Base-by-base conservation (phyloP, 2,113 vertebrate species). In the Montifringilla adamsi region DNA sequence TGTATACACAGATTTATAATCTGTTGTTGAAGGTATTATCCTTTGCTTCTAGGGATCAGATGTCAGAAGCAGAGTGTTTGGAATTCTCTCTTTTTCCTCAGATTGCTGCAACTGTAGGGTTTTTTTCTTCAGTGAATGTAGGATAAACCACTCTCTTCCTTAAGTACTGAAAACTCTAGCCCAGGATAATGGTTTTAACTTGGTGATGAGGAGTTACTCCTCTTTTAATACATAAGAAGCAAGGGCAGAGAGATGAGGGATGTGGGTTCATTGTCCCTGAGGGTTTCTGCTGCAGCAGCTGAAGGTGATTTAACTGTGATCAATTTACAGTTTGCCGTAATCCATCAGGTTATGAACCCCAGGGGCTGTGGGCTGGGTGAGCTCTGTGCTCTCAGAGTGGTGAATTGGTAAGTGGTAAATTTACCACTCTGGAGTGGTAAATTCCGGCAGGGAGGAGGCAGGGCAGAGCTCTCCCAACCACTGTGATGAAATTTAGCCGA, bases 221-320 rank as follows among this genome's bases (percentile, higher is more conserved):
- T 89, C 37, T 68, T 49, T 52, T 78, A 60, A 52, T 31, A 41
- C 47, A 3, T 41, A 31, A 69, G 63, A 46, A 87, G 41, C 39
- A 41, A 56, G 76, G 68, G 68, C 47, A 81, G 56, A 64, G 82
- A 46, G 68, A 33, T 16, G 31, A 56, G 64, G 24, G 76, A 43
- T 92, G 83, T 10, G 35, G 64, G 63, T 81, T 92, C 72, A 16
- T 79, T 52, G 73, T 85, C 70, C 77, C 75, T 8, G 62, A 35
- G 89, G 86, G 86, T 5, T 90, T 90, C 43, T 90, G 59, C 86
- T 77, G 88, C 72, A 88, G 92, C 68, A 90, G 88, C 90, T 67
- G 50, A 80, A 63, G 83, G 86, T 94, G 94, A 60, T 94, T 95
- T 90, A 89, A 41, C 35, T n/a, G 75, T 50, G 89, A 87, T 95